phyloP scores from a whole-genome alignment of 1,140 invertebrate species.

The Temnothorax curvispinosus region DNA sequence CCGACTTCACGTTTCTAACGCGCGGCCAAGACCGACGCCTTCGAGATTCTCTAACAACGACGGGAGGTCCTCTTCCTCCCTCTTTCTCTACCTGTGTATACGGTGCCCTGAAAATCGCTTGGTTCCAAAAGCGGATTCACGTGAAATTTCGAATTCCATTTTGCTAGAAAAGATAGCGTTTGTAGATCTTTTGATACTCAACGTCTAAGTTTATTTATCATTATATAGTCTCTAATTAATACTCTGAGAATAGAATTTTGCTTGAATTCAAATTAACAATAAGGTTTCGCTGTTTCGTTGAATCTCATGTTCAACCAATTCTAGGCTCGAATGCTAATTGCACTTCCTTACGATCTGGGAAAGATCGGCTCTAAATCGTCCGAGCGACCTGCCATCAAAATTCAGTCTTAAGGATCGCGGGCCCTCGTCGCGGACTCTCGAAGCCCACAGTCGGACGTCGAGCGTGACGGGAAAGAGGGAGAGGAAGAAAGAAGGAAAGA shows the following conservation, averaged over 20 bases:
- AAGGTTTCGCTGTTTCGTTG: not conserved
- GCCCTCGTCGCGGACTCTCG: not conserved
- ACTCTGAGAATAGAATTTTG: too few relatives aligned
- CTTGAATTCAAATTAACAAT: not conserved
- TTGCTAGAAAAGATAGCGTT: not conserved
- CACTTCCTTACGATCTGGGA: not conserved
- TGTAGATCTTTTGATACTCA: not conserved
- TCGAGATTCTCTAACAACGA: constrained; percentile 50
- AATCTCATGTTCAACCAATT: not conserved
- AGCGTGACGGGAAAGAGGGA: constrained; percentile 28
- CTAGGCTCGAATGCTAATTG: not conserved
- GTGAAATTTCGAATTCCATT: not conserved
- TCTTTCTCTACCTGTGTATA: not conserved
- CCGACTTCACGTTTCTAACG: constrained; percentile 52
- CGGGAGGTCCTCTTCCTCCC: not conserved
- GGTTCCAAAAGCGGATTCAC: not conserved
- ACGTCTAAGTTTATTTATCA: not conserved
- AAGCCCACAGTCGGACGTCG: constrained; percentile 7
- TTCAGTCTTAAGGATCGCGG: constrained; percentile 4
- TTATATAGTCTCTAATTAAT: not conserved
- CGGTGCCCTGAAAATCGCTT: constrained; percentile 7
- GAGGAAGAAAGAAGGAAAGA: constrained; percentile 38
- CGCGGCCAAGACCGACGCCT: constrained; percentile 44
- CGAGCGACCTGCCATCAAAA: not conserved
- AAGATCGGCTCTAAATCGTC: not conserved